phyloP scores from a whole-genome alignment of 2,888 invertebrate genomes.

The Hypomecis atomaria region DNA sequence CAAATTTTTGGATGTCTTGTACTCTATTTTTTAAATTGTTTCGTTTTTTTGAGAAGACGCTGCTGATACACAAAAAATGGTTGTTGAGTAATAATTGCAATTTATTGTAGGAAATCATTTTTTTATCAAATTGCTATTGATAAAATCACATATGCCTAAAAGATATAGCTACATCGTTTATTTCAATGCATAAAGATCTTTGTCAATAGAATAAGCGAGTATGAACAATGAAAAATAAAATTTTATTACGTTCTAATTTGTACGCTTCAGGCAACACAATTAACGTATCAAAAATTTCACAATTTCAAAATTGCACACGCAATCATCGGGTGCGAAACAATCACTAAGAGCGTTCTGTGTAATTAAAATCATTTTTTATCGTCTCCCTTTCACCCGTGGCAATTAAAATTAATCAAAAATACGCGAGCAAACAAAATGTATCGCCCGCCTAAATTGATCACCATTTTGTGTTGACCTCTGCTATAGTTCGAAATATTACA shows the following conservation, averaged over 20 bases:
- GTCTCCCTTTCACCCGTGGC: slow-evolving; percentile 62
- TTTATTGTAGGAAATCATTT: too few relatives aligned
- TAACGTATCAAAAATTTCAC: slow-evolving; percentile 23
- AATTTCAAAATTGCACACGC: slow-evolving; percentile 31
- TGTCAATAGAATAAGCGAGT: background rate
- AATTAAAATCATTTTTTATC: slow-evolving; percentile 56
- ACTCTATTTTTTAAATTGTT: too few relatives aligned
- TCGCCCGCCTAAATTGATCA: slow-evolving; percentile 35
- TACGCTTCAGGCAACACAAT: slow-evolving; percentile 14
- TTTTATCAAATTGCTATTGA: too few relatives aligned
- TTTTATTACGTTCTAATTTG: slow-evolving; percentile 24
- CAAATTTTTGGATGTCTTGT: too few relatives aligned
- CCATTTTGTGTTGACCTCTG: slow-evolving; percentile 40
- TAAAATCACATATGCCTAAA: too few relatives aligned
- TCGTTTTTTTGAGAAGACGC: too few relatives aligned
- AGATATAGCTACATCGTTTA: too few relatives aligned
- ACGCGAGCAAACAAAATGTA: slow-evolving; percentile 49
- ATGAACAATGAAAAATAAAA: slow-evolving; percentile 2
- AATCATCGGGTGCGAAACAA: slow-evolving; percentile 39
- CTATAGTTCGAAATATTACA: background rate
- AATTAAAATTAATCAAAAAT: slow-evolving; percentile 64
- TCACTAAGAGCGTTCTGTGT: slow-evolving; percentile 40
- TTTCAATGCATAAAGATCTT: background rate
- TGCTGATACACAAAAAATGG: too few relatives aligned
- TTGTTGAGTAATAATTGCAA: too few relatives aligned